Base-by-base conservation (phyloP, 1,140 invertebrate species). In the Ceratina australensis region DNA sequence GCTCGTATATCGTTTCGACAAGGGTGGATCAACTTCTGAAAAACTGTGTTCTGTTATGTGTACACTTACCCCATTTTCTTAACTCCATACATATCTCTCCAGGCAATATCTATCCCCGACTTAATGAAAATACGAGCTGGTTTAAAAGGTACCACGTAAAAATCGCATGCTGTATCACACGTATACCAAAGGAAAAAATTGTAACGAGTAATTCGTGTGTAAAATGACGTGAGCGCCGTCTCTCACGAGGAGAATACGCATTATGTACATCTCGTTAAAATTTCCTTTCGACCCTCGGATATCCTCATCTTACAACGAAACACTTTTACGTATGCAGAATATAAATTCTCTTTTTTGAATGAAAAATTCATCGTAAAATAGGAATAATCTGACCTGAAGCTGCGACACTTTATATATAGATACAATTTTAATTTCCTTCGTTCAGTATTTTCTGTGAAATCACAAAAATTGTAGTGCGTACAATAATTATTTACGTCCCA, bases 1-100 rank as follows among this genome's bases (percentile, higher is more conserved):
- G 54, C 65, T 76, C 24, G 42, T 76, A 20, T 68, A 50, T 60
- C 54, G 56, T 68, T n/a, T n/a, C 68, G 24, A 24, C 28, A 50
- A 22, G 2, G 2, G 24, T 8, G 20, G 24, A 28, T 50, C 73
- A 49, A 33, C 50, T 66, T 66, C 24, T 69, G 33, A 81, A 33
- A n/a, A 78, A 67, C 56, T 81, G 26, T 63, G 72, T 75, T 85
- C 69, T 71, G 22, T 80, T 56, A 57, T 69, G n/a, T 54, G 69
- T 79, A 67, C 78, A 87, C 86, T 87, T 87, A 87, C 86, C 86
- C 84, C 78, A n/a, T n/a, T n/a, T 42, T 42, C 33, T 80, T 72
- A 77, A 82, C 33, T 83, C 80, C 86, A 79, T 83, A 84, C 33
- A 79, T 50, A 85, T 82, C 49, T 72, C 66, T 80, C 80, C 84